phyloP scores from a whole-genome alignment of 2,888 invertebrate species.

The Xylota sylvarum region DNA sequence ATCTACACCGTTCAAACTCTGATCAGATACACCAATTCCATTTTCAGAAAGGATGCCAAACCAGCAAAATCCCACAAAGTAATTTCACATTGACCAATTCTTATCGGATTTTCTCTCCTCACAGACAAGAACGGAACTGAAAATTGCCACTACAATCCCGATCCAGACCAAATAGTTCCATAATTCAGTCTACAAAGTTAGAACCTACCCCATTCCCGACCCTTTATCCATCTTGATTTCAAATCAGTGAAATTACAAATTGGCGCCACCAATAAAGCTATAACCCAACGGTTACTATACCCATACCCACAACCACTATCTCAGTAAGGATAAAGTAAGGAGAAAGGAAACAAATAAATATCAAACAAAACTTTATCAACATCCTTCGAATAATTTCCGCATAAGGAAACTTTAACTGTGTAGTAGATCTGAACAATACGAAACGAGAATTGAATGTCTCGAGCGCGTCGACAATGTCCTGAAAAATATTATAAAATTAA shows the following conservation, averaged over 20 bases:
- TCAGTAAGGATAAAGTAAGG: neutral
- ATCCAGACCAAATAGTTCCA: conserved; percentile 8
- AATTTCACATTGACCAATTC: conserved; percentile 11
- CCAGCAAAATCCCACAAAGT: neutral
- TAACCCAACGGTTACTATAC: neutral
- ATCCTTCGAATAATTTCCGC: conserved; percentile 23
- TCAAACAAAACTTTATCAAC: conserved; percentile 6
- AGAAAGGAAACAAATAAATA: neutral
- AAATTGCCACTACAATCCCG: neutral
- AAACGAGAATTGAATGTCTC: neutral
- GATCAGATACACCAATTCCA: neutral
- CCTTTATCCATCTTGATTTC: neutral
- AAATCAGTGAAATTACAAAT: conserved; percentile 13
- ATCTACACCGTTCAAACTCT: too few species aligned
- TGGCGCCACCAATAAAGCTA: conserved; percentile 48
- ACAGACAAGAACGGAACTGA: conserved; percentile 12
- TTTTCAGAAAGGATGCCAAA: neutral
- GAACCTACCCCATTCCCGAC: neutral
- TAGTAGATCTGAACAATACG: conserved; percentile 6
- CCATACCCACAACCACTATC: neutral
- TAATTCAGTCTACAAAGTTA: conserved; percentile 33
- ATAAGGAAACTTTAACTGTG: conserved; percentile 12
- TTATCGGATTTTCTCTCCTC: neutral
- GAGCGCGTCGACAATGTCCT: neutral
- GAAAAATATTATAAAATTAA: conserved; percentile 28